These are phyloP conservation scores for Bicyclus anynana DNA, from an alignment of 1,140 invertebrate genomes.

Conservation along the genomic window DNA sequence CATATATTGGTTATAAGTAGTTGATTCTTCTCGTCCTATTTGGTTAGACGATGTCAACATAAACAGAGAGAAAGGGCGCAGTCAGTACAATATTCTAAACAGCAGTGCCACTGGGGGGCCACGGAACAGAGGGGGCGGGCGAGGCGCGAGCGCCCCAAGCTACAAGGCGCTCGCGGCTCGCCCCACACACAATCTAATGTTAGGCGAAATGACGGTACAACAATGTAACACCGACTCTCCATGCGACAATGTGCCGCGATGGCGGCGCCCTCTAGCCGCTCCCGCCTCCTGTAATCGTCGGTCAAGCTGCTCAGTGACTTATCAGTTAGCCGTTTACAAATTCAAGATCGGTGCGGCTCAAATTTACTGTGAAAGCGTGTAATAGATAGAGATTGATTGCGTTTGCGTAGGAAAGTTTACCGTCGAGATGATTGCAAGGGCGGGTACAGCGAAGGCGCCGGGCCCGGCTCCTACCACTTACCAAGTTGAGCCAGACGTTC, in stretches of 20 bases:
- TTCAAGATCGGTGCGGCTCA: conserved; percentile 30
- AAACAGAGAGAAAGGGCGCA: conserved; percentile 81
- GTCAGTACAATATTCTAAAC: conserved; percentile 77
- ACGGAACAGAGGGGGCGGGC: conserved; percentile 41
- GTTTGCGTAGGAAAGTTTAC: conserved; percentile 29
- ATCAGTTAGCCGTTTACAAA: conserved; percentile 25
- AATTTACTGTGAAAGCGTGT: conserved; percentile 37
- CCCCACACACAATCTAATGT: conserved; percentile 66
- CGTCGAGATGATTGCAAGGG: conserved; percentile 47
- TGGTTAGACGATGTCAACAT: conserved; percentile 79
- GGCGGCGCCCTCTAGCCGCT: conserved; percentile 51
- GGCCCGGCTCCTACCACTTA: conserved; percentile 86
- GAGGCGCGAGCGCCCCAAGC: conserved; percentile 44
- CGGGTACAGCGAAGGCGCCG: conserved; percentile 58
- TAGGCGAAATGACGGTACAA: conserved; percentile 62
- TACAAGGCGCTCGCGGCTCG: conserved; percentile 39
- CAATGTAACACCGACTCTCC: conserved; percentile 67
- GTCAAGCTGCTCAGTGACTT: conserved; percentile 30
- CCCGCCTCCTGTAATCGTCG: conserved; percentile 56
- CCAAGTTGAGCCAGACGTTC: conserved; percentile 98
- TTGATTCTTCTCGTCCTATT: conserved; percentile 92
- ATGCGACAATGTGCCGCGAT: conserved; percentile 68
- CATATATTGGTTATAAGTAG: conserved; percentile 91
- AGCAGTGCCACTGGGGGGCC: conserved; percentile 56
- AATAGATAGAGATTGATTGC: conserved; percentile 25